Percentiles rank a stretch among this genome's conserved stretches.
Conservation (phyloP, 1,140 invertebrate species). For the Cardiocondyla obscurior region DNA sequence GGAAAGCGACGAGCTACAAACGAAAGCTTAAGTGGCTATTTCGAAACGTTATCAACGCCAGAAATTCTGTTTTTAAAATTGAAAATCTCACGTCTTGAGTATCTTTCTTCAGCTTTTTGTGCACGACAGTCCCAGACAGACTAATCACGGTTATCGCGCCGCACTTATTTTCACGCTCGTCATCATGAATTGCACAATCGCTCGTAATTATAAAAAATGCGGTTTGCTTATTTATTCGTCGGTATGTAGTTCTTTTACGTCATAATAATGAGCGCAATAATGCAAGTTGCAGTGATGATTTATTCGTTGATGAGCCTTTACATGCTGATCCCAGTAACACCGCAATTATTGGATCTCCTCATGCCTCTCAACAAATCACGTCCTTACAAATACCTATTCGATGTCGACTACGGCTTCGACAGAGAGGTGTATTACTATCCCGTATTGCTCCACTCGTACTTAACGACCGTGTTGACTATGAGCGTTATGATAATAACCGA, state of each 20-base stretch:
- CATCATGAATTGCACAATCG: neutral
- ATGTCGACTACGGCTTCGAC: conserved; percentile 18
- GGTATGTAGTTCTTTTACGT: neutral
- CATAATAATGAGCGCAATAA: neutral
- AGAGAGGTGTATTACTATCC: conserved; percentile 16
- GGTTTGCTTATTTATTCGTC: no score
- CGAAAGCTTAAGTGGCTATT: no score
- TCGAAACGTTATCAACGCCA: no score
- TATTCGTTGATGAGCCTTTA: conserved; percentile 9
- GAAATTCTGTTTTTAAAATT: no score
- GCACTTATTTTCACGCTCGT: neutral
- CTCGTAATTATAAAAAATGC: neutral
- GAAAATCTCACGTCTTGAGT: no score
- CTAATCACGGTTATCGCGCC: neutral
- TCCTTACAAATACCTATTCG: conserved; percentile 2
- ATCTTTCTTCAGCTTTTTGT: no score
- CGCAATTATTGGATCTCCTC: conserved; percentile 23
- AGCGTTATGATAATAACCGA: neutral
- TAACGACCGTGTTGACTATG: neutral
- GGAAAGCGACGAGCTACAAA: no score
- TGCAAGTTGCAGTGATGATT: neutral
- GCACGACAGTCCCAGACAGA: no score
- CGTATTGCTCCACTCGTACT: neutral
- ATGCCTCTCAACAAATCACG: conserved; percentile 25
- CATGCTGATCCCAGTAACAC: neutral